Evolutionary conservation across 2,797 vertebrate species (phyloP).

Genomic region (Diplodus sargus): DNA sequence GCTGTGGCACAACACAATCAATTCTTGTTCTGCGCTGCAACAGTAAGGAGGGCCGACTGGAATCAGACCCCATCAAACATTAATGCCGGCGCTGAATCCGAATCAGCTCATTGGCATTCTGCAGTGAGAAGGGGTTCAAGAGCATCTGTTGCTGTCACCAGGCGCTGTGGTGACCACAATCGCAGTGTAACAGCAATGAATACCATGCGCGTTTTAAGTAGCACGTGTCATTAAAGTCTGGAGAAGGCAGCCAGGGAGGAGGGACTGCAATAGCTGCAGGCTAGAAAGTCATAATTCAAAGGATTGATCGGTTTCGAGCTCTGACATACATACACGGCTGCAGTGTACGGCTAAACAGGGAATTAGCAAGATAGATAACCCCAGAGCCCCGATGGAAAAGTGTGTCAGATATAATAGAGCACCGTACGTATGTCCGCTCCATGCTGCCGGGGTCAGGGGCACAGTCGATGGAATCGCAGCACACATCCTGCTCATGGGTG

Average conservation of each 20-base stretch:
- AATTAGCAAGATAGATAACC: slow-evolving; percentile 16
- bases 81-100: slow-evolving; percentile 58
- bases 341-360: not conserved
- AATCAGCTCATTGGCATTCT: slow-evolving; percentile 66
- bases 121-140: slow-evolving; percentile 6
- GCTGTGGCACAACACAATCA: slow-evolving; percentile 71
- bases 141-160: slow-evolving; percentile 52
- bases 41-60: slow-evolving; percentile 37
- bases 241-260: not conserved
- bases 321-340: not conserved
- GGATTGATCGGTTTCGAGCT: slow-evolving; percentile 29
- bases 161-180: slow-evolving; percentile 30
- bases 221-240: slow-evolving; percentile 6
- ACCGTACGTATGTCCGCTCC: slow-evolving; percentile 5
- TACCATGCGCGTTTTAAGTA: slow-evolving; percentile 18
- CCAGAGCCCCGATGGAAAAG: slow-evolving; percentile 21
- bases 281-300: slow-evolving; percentile 45
- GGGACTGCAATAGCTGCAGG: slow-evolving; percentile 20
- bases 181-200: slow-evolving; percentile 4
- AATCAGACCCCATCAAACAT: slow-evolving; percentile 55
- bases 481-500: slow-evolving; percentile 15
- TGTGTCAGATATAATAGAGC: slow-evolving; percentile 40
- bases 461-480: slow-evolving; percentile 44
- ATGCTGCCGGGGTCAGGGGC: slow-evolving; percentile 35
- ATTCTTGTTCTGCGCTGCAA: slow-evolving; percentile 60